Percentiles rank a stretch among this genome's conserved stretches.
phyloP scores from a whole-genome alignment of 2,113 vertebrate species.

The Nanorana parkeri region DNA sequence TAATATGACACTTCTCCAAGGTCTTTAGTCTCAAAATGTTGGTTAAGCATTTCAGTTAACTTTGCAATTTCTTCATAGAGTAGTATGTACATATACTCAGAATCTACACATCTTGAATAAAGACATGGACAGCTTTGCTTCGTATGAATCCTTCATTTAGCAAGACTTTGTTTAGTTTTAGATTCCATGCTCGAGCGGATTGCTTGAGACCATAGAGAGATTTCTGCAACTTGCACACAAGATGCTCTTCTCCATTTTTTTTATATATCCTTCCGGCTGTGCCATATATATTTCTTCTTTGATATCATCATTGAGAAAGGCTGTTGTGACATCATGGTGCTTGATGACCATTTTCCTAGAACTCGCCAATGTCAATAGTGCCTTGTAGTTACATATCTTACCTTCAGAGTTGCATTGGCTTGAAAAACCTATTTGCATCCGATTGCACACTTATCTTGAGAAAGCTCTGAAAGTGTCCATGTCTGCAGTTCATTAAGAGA shows the following conservation, averaged over 20 bases:
- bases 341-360: background rate
- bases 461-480: too few species aligned
- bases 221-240: background rate
- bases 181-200: background rate
- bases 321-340: background rate
- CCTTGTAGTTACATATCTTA: too few species aligned
- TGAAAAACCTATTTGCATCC: background rate
- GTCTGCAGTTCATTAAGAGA: too few species aligned
- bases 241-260: background rate
- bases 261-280: constrained; percentile 8
- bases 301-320: constrained; percentile 4
- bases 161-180: too few species aligned
- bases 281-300: too few species aligned
- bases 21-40: too few species aligned
- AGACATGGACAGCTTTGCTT: too few species aligned
- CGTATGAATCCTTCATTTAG: too few species aligned
- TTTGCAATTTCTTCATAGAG: background rate
- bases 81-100: background rate
- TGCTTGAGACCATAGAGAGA: background rate
- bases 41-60: too few species aligned
- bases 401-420: too few species aligned
- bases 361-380: too few species aligned
- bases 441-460: background rate
- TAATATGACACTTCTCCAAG: too few species aligned
- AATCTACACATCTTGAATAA: background rate